These are phyloP conservation scores for Embidobia sp. DNA, from an alignment of 2,888 invertebrate species.

Conservation along the genomic window DNA sequence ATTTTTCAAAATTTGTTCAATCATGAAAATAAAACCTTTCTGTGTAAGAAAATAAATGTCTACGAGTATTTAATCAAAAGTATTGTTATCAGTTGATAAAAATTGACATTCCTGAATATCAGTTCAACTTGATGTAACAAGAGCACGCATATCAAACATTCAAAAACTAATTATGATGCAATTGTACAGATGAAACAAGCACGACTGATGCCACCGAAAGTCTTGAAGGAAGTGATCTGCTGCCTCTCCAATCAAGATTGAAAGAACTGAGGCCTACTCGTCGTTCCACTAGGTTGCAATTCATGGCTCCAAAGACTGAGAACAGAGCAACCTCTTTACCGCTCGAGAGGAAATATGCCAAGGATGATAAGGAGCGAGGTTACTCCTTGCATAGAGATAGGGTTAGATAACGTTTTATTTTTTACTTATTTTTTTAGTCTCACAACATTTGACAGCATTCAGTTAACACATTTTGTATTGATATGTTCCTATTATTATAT, in stretches of 20 bases:
- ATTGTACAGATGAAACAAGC: conserved; percentile 64
- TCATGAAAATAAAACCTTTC: no score
- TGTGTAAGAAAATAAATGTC: no score
- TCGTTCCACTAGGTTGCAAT: conserved; percentile 73
- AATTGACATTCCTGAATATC: no score
- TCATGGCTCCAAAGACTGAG: conserved; percentile 69
- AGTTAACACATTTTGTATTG: no score
- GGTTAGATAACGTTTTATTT: conserved; percentile 61
- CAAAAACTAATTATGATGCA: no score
- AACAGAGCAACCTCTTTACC: conserved; percentile 78
- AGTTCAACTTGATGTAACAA: no score
- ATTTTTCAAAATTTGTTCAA: no score
- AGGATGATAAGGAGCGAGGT: conserved; percentile 72
- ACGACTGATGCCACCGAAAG: conserved; percentile 67
- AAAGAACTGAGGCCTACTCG: conserved; percentile 70
- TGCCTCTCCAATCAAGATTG: conserved; percentile 72
- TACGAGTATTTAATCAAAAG: no score
- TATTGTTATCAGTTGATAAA: no score
- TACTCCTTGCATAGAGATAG: conserved; percentile 76
- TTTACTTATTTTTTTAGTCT: neutral
- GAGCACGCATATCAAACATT: neutral
- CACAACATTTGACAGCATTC: no score
- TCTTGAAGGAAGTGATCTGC: conserved; percentile 56
- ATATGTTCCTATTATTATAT: no score
- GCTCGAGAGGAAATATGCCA: conserved; percentile 71